Evolutionary conservation across 2,797 vertebrate genomes (phyloP).

Genomic region (Chiloscyllium punctatum): DNA sequence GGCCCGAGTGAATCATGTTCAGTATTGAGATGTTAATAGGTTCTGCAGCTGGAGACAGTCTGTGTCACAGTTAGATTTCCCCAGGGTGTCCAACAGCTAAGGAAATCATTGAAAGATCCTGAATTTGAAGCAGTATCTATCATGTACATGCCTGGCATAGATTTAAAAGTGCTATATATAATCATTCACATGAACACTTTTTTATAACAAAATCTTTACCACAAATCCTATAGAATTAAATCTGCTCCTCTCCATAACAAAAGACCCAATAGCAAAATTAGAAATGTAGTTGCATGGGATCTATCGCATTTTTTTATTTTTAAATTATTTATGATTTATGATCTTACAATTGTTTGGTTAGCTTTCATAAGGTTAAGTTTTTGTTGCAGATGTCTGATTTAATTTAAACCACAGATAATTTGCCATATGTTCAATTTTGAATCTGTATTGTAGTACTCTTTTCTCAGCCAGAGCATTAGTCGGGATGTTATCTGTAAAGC

Average conservation of each 20-base stretch:
- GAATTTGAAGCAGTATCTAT: neutral
- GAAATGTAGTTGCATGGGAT: neutral
- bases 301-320: neutral
- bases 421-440: neutral
- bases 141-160: neutral
- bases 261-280: neutral
- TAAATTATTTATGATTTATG: neutral
- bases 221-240: neutral
- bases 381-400: neutral
- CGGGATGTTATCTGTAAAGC: neutral
- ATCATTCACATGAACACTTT: neutral
- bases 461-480: neutral
- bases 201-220: neutral
- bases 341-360: neutral
- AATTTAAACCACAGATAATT: neutral
- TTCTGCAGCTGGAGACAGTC: conserved; percentile 6
- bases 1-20: neutral
- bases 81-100: neutral
- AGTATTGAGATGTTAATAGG: neutral
- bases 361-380: neutral
- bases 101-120: neutral
- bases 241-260: neutral
- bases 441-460: neutral
- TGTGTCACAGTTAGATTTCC: neutral
- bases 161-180: neutral